Evolutionary conservation across 2,797 vertebrate genomes (phyloP).

Genomic region (Kryptopterus vitreolus): DNA sequence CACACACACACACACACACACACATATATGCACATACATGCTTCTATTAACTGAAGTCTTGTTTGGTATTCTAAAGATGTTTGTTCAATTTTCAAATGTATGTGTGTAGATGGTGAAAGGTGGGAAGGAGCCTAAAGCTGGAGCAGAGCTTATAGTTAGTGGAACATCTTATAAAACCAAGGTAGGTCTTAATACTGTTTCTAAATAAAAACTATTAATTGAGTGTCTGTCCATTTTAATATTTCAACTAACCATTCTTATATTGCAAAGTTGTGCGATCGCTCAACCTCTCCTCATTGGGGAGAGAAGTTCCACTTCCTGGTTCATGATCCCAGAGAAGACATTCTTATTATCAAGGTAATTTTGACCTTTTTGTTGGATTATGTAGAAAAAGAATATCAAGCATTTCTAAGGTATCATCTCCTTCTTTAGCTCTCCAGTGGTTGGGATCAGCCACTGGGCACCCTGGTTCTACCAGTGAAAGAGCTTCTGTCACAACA

Average conservation of each 20-base stretch:
- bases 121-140: conserved; percentile 81
- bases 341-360: conserved; percentile 87
- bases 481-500: conserved; percentile 77
- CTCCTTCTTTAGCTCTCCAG: conserved; percentile 67
- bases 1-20: conserved; percentile 6
- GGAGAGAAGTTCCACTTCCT: conserved; percentile 81
- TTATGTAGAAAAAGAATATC: neutral
- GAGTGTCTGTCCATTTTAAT: neutral
- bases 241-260: neutral
- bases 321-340: conserved; percentile 74
- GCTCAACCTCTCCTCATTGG: conserved; percentile 81
- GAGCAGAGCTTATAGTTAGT: conserved; percentile 73
- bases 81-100: neutral
- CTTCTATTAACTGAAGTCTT: neutral
- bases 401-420: neutral
- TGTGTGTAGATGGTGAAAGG: conserved; percentile 80
- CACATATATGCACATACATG: neutral
- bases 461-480: conserved; percentile 78
- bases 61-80: neutral
- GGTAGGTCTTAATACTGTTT: conserved; percentile 61
- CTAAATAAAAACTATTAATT: neutral
- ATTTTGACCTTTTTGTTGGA: neutral
- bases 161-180: conserved; percentile 79
- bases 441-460: conserved; percentile 76
- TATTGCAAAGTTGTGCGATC: conserved; percentile 74